These are phyloP conservation scores for Holothuria glaberrima DNA, from an alignment of 35 echinoderm and acorn worm species.

Conservation along the genomic window DNA sequence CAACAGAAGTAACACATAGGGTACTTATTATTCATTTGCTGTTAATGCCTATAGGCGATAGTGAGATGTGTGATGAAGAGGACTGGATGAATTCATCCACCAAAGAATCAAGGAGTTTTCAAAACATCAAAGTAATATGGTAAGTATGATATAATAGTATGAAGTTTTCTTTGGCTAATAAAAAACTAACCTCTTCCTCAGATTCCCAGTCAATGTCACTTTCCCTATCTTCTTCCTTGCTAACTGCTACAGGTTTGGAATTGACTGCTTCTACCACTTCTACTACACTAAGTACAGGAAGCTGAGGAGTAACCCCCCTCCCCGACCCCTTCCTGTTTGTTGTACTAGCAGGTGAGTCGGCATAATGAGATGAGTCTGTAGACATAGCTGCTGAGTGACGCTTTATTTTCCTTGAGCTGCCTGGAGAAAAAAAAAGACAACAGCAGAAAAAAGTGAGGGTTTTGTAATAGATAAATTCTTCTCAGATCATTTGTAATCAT, in stretches of 20 bases:
- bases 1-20: too few species aligned
- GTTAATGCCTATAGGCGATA: too few species aligned
- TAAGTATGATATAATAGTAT: too few species aligned
- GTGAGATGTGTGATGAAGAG: too few species aligned
- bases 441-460: too few species aligned
- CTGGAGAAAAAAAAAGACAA: not conserved
- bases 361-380: conserved; percentile 22
- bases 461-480: too few species aligned
- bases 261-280: not conserved
- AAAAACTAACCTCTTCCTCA: conserved; percentile 29
- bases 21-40: too few species aligned
- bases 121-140: too few species aligned
- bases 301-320: conserved; percentile 3
- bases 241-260: not conserved
- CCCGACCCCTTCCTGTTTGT: conserved; percentile 29
- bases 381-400: conserved; percentile 51
- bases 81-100: too few species aligned
- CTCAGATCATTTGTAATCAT: too few species aligned
- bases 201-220: conserved; percentile 68
- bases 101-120: too few species aligned
- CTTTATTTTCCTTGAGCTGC: conserved; percentile 39
- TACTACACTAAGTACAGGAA: not conserved
- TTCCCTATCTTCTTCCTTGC: conserved; percentile 40
- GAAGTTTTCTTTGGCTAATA: too few species aligned
- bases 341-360: conserved; percentile 26